phyloP scores from a whole-genome alignment of 2,888 invertebrate species.

The Arrhopalites spinosus region DNA sequence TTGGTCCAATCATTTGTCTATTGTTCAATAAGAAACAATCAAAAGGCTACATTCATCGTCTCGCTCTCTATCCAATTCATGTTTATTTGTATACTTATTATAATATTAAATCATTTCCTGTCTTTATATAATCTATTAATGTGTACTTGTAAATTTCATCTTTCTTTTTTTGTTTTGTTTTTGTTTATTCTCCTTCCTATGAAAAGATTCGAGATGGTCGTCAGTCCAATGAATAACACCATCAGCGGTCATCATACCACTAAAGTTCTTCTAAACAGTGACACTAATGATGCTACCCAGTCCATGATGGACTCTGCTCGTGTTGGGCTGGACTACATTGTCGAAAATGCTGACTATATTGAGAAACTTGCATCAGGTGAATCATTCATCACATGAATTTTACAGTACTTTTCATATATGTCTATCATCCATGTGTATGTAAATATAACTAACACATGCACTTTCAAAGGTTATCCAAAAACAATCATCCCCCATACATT shows the following conservation, averaged over 20 bases:
- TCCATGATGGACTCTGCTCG: slow-evolving; percentile 77
- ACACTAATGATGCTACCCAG: slow-evolving; percentile 12
- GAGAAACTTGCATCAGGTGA: slow-evolving; percentile 82
- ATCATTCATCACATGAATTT: background rate
- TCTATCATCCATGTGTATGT: background rate
- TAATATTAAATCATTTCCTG: background rate
- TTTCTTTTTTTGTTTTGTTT: slow-evolving; percentile 19
- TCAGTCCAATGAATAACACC: slow-evolving; percentile 38
- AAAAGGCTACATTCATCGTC: background rate
- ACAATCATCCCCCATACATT: no score
- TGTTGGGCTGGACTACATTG: slow-evolving; percentile 91
- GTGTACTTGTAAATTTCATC: background rate
- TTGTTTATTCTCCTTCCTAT: no score
- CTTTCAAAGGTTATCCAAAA: no score
- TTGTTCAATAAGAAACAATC: slow-evolving; percentile 30
- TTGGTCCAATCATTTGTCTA: slow-evolving; percentile 15
- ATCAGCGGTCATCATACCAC: slow-evolving; percentile 10
- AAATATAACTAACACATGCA: background rate
- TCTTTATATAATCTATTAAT: no score
- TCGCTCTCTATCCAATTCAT: slow-evolving; percentile 9
- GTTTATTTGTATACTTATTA: background rate
- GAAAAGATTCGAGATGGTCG: slow-evolving; percentile 40
- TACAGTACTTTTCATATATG: background rate
- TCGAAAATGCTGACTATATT: slow-evolving; percentile 90
- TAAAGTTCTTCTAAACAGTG: background rate